Evolutionary conservation across 2,113 vertebrate species (phyloP), one percentile per base, ranked within the genome.

Genomic region (Apodemus speciosus): DNA sequence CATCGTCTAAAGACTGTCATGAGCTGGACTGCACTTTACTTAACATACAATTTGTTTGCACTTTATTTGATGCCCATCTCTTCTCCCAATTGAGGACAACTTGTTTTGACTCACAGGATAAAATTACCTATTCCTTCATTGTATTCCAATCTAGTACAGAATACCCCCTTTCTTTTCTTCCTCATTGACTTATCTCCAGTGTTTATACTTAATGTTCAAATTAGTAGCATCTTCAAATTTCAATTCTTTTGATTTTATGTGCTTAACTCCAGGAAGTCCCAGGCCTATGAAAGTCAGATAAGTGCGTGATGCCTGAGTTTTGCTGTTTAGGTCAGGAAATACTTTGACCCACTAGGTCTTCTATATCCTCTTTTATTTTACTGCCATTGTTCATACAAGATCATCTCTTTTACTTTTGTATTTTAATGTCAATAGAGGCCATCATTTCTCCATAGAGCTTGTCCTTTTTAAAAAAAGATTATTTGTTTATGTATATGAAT

Each of bases 231-330:
- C 81, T 92, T 95, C 72, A 81, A 20, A 56, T 80, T 83, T 88
- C 53, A 92, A 6, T 88, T 90, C 30, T 75, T 90, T 77, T 75
- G 27, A 16, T 92, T 92, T 23, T 43, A 32, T 40, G 20, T 51
- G 30, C 20, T 69, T 94, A 73, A 38, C 30, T 90, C 25, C 46
- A 92, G 49, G 76, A 86, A 86, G 18, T 80, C 43, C 15, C 46
- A 94, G 77, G 64, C 43, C 43, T 92, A 53, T 94, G 73, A 85
- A 90, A 91, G 69, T 56, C 75, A 79, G 40, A 13, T n/a, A 38
- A 46, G 5, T 88, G 14, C 51, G 60, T 40, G 30, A 77, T 88
- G 30, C 38, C n/a, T 85, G 51, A 83, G 18, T 73, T 86, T 85
- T 75, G 21, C 81, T 92, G 6, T 53, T 92, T 51, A 76, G 32